Conservation (phyloP, 2,797 vertebrate species). For the Merluccius polli region DNA sequence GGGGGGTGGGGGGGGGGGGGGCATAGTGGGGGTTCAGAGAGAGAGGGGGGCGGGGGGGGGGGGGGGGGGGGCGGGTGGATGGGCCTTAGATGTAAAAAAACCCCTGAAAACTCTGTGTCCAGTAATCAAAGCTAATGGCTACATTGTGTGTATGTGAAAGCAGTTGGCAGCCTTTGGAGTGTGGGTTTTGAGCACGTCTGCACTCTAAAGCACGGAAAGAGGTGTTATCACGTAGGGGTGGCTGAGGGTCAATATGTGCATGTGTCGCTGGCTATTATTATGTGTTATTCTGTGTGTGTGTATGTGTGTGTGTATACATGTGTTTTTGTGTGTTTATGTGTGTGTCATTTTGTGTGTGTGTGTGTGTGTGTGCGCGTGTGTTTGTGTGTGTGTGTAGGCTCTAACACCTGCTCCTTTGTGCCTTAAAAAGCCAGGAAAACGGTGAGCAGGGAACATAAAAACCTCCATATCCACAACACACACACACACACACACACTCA, state of each 20-base stretch:
- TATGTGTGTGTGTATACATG: too few species aligned
- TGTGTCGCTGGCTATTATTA: too few species aligned
- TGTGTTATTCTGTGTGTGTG: too few species aligned
- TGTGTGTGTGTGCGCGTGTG: conserved; percentile 17
- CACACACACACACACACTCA: conserved; percentile 10
- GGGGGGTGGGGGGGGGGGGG: too few species aligned
- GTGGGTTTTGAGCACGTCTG: conserved; percentile 3
- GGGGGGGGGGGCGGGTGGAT: neutral
- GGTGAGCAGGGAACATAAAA: conserved; percentile 56
- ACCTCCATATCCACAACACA: neutral
- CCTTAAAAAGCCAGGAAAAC: conserved; percentile 57
- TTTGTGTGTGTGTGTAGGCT: conserved; percentile 33
- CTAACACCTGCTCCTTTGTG: conserved; percentile 89
- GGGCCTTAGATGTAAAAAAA: conserved; percentile 29
- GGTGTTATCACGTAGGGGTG: conserved; percentile 35
- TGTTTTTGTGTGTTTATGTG: too few species aligned
- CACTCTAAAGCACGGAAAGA: conserved; percentile 13
- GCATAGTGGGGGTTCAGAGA: too few species aligned
- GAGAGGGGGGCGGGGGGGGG: neutral
- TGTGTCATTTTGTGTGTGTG: neutral
- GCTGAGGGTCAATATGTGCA: conserved; percentile 29
- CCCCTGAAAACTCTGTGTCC: conserved; percentile 45
- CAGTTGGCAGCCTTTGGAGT: conserved; percentile 19
- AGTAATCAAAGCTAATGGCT: conserved; percentile 73
- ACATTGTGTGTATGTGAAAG: conserved; percentile 40